These are phyloP conservation scores for Ia io DNA, from an alignment of 2,113 vertebrate genomes.

Conservation along the genomic window DNA sequence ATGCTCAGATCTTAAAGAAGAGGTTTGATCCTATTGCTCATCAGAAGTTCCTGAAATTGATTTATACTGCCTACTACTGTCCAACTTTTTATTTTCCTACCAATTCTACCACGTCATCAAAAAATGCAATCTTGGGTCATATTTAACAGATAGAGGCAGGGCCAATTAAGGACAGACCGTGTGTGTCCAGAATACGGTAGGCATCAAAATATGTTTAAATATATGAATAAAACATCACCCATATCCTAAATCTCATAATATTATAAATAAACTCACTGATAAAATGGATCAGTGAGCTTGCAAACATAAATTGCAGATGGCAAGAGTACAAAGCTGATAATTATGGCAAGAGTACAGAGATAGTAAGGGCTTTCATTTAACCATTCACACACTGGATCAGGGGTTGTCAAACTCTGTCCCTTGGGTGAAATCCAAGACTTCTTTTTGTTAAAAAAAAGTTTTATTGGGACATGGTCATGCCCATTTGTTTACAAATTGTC, in stretches of 20 bases:
- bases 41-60: neutral
- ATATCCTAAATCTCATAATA: neutral
- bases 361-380: neutral
- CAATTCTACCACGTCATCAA: neutral
- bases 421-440: neutral
- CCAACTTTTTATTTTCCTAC: constrained; percentile 13
- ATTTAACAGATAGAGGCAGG: neutral
- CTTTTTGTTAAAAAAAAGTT: neutral
- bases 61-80: neutral
- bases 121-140: neutral
- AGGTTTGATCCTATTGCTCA: neutral
- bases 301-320: neutral
- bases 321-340: neutral
- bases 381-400: neutral
- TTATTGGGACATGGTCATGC: neutral
- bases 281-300: neutral
- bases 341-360: neutral
- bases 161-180: neutral
- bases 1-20: neutral
- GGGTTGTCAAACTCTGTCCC: neutral
- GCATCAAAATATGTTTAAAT: neutral
- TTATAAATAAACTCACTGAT: neutral
- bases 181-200: neutral
- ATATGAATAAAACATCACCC: neutral
- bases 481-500: neutral